Base-by-base conservation (phyloP, 2,113 vertebrate genomes). In the Syrrhaptes paradoxus region DNA sequence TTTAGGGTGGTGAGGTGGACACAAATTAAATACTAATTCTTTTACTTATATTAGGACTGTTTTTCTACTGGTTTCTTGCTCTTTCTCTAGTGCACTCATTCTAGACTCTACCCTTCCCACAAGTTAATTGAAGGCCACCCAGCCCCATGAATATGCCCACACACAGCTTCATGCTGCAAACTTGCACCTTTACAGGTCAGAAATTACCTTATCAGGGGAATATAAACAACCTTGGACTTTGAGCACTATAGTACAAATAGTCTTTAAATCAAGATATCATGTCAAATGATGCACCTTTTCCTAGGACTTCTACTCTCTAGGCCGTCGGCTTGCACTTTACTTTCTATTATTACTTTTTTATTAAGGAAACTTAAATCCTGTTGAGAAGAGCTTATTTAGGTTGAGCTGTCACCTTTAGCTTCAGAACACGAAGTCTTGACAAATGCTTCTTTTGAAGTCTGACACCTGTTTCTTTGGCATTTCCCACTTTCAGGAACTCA, bases 391-490 rank as follows among this genome's bases (percentile, higher is more conserved):
- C 92, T 96, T 92, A 94, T 96, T 96, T 95, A 90, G 83, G 93
- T 72, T 93, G 93, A 94, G 92, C 95, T 95, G 79, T 81, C 80
- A 92, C 93, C 92, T 94, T 95, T 84, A 94, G 76, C 90, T 87
- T 95, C 88, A 94, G 95, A 96, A 94, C 92, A 95, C 94, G 94
- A 97, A 96, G 83, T 68, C 80, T 68, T 96, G 93, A 95, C 95
- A 96, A 96, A 96, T 95, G 93, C 92, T 81, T 90, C 93, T 89
- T 96, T 96, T 96, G 95, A 97, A 96, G 95, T 87, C 92, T 96
- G 95, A 96, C 85, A 97, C 93, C 92, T 96, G 93, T 94, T 96
- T 94, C 95, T 96, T 95, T 97, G 95, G 93, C 95, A 93, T 95
- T 96, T 96, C 88, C 95, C 88, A 88, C 85, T 89, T 84, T 92